phyloP scores from a whole-genome alignment of 1,140 invertebrate species.

The Lasioglossum baleicum region DNA sequence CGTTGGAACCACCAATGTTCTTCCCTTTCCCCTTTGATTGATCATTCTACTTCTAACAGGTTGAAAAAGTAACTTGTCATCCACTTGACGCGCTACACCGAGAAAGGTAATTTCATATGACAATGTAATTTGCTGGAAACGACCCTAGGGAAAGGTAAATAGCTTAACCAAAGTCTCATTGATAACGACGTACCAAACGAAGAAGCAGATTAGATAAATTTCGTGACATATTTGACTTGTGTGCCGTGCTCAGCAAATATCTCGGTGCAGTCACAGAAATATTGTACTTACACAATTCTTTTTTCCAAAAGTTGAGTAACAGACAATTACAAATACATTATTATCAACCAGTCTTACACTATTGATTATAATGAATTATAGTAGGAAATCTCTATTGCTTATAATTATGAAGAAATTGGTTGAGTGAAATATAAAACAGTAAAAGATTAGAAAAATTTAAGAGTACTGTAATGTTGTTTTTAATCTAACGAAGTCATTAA shows the following conservation, averaged over 20 bases:
- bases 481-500: too few relatives aligned
- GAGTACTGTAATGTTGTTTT: too few relatives aligned
- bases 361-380: too few relatives aligned
- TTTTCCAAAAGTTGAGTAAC: too few relatives aligned
- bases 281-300: neutral
- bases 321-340: too few relatives aligned
- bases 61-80: neutral
- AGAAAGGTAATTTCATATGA: neutral
- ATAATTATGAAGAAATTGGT: too few relatives aligned
- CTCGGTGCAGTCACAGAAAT: neutral
- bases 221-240: conserved; percentile 34
- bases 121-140: neutral
- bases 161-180: neutral
- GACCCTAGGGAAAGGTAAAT: neutral
- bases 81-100: neutral
- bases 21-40: conserved; percentile 2
- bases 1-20: conserved; percentile 9
- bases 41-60: conserved; percentile 2
- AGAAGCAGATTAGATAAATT: conserved; percentile 53
- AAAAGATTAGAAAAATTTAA: too few relatives aligned
- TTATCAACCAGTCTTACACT: too few relatives aligned
- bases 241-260: conserved; percentile 19
- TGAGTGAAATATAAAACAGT: too few relatives aligned
- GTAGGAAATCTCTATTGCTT: too few relatives aligned
- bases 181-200: conserved; percentile 16